These are phyloP conservation scores for Ciconia stormi DNA, from an alignment of 2,113 vertebrate genomes.

Conservation along the genomic window DNA sequence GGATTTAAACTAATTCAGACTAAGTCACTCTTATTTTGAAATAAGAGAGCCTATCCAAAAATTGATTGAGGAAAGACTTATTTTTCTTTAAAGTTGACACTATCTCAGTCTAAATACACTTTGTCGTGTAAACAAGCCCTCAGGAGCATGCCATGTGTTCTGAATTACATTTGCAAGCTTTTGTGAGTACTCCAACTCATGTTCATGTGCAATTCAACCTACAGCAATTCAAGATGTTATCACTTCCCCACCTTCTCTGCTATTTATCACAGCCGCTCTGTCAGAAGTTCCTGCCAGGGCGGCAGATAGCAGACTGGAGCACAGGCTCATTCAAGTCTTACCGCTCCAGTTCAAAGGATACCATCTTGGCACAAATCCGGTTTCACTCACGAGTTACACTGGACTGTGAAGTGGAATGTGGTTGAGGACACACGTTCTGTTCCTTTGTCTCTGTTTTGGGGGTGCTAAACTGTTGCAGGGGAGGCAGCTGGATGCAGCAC, in stretches of 20 bases:
- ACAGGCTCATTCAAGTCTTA: neutral
- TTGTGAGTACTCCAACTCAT: neutral
- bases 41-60: neutral
- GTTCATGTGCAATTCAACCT: slow-evolving; percentile 6
- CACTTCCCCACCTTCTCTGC: neutral
- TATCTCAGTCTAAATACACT: neutral
- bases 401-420: neutral
- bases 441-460: neutral
- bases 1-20: neutral
- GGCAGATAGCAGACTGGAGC: neutral
- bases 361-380: neutral
- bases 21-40: neutral
- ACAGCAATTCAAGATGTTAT: slow-evolving; percentile 8
- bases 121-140: neutral
- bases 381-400: neutral
- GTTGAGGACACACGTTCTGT: neutral
- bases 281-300: neutral
- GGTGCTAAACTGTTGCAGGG: neutral
- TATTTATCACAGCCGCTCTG: neutral
- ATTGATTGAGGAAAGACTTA: neutral
- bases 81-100: slow-evolving; percentile 6
- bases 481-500: neutral
- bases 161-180: slow-evolving; percentile 5
- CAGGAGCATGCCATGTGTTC: neutral
- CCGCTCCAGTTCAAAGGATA: neutral